Base-by-base conservation (phyloP, 2,113 vertebrate genomes). In the Larimichthys polyactis region DNA sequence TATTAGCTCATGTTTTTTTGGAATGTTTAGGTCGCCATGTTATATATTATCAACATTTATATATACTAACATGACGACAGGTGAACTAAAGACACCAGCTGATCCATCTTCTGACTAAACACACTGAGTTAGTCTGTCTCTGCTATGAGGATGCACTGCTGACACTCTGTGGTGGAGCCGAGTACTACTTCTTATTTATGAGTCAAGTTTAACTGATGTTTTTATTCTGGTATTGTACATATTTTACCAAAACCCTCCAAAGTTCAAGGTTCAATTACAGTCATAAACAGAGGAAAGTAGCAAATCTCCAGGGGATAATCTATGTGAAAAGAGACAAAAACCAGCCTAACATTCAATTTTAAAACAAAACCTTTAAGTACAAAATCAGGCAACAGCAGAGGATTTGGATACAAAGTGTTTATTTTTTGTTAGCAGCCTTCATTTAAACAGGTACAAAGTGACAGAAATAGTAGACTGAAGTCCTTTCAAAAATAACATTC, bases 151-250 rank as follows among this genome's bases (percentile, higher is more conserved):
- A 54, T 11, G 32, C 58, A 22, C 64, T 59, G 40, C 86, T 87
- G 90, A 73, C 90, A 71, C 76, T 24, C 4, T 40, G 63, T 88
- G 90, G 86, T 19, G 32, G 22, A 64, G 24, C 10, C 0, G 17
- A 49, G 67, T 43, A 29, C 19, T 81, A 72, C 48, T 40, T 40
- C 36, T 40, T 40, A 9, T 40, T 40, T 40, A 40, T 40, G 6
- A 40, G 7, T 40, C 36, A 40, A 40, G 36, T 8, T 36, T 36
- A 36, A 36, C 36, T 36, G 6, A 36, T 60, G 57, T 11, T 36
- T 19, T 62, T 36, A 8, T 36, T 36, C 32, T 7, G 32, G 32
- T 36, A 7, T 36, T 40, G 36, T 9, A 40, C 36, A 40, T 4
- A 19, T 32, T 1, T 36, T 2, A 5, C 10, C 7, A 7, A 48